phyloP scores from a whole-genome alignment of 2,888 invertebrate genomes.

The Rhingia campestris region DNA sequence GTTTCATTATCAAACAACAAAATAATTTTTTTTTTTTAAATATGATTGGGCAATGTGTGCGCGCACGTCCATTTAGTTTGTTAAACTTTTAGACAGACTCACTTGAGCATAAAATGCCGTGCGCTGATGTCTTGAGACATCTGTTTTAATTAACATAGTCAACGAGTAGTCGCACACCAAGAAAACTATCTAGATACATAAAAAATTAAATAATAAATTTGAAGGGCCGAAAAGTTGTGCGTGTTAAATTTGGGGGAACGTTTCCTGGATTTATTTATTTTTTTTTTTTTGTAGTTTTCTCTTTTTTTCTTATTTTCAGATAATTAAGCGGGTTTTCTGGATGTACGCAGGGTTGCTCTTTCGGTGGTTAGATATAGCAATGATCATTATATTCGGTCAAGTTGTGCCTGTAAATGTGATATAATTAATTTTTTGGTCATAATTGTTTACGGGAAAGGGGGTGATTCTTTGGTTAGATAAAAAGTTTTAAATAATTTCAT shows the following conservation, averaged over 20 bases:
- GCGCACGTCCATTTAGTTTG: conserved; percentile 59
- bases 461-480: conserved; percentile 56
- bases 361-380: conserved; percentile 7
- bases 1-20: not conserved
- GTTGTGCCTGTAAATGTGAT: conserved; percentile 64
- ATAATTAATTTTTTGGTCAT: conserved; percentile 71
- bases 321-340: conserved; percentile 24
- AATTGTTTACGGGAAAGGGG: conserved; percentile 52
- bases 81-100: conserved; percentile 23
- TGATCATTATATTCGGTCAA: conserved; percentile 41
- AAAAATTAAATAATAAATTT: conserved; percentile 58
- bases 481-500: conserved; percentile 52
- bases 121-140: conserved; percentile 72
- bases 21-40: not conserved
- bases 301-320: conserved; percentile 21
- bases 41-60: conserved; percentile 27
- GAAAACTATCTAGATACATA: conserved; percentile 17
- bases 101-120: conserved; percentile 72
- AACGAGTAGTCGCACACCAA: conserved; percentile 29
- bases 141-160: conserved; percentile 72
- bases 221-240: conserved; percentile 43
- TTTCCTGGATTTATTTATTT: conserved; percentile 68
- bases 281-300: not conserved
- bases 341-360: conserved; percentile 7
- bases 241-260: conserved; percentile 72